phyloP scores from a whole-genome alignment of 2,113 vertebrate species.

The Lasiurus cinereus region DNA sequence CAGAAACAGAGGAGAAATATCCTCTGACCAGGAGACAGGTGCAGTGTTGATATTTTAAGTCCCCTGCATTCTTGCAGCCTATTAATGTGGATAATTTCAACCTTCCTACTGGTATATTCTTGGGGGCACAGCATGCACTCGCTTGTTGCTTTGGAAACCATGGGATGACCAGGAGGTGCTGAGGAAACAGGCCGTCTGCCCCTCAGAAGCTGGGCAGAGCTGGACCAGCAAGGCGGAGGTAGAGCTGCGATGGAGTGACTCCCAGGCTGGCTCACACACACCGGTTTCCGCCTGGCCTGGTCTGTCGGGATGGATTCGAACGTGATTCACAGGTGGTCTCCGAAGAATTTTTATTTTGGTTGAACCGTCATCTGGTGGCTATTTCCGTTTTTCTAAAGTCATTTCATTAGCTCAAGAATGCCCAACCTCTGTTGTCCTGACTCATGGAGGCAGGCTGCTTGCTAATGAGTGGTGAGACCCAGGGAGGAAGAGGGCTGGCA shows the following conservation, averaged over 20 bases:
- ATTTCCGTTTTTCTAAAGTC: slow-evolving; percentile 33
- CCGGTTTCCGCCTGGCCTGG: background rate
- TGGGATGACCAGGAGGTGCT: background rate
- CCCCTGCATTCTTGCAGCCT: background rate
- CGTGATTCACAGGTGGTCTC: background rate
- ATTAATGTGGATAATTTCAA: background rate
- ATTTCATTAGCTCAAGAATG: slow-evolving; percentile 46
- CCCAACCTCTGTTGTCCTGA: background rate
- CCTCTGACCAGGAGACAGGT: background rate
- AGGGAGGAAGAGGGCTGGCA: slow-evolving; percentile 45
- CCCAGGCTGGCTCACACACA: background rate
- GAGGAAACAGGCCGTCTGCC: background rate
- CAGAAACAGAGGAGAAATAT: background rate
- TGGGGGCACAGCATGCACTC: background rate
- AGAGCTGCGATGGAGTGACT: background rate
- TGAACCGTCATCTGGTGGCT: slow-evolving; percentile 30
- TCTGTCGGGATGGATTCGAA: background rate
- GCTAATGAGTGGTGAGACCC: background rate
- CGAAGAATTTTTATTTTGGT: slow-evolving; percentile 19
- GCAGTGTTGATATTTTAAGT: background rate
- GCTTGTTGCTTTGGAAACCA: background rate
- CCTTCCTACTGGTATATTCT: background rate
- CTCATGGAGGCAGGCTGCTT: background rate
- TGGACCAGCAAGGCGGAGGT: background rate
- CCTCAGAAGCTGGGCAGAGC: background rate